Evolutionary conservation across 2,888 invertebrate genomes (phyloP).

Genomic region (Andrena flavipes): DNA sequence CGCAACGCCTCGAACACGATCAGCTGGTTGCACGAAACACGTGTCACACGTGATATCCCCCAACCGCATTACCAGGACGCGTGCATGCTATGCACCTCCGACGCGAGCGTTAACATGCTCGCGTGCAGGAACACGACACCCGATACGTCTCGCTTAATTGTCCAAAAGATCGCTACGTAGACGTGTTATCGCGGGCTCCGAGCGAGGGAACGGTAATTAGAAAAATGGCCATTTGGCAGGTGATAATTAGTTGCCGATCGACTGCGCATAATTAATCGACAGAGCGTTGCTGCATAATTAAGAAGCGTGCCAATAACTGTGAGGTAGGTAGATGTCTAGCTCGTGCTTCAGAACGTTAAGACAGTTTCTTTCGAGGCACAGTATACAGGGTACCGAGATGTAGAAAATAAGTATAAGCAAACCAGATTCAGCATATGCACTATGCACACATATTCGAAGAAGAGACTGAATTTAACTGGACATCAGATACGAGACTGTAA

Average conservation of each 20-base stretch:
- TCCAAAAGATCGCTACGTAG: slow-evolving; percentile 47
- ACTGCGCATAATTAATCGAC: slow-evolving; percentile 29
- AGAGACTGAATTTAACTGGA: too few species aligned
- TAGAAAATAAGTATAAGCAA: neutral
- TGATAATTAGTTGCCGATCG: slow-evolving; percentile 34
- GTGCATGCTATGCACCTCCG: slow-evolving; percentile 49
- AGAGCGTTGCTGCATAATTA: slow-evolving; percentile 21
- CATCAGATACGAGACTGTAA: too few species aligned
- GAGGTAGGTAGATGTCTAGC: neutral
- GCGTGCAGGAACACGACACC: slow-evolving; percentile 57
- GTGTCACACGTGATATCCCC: slow-evolving; percentile 56
- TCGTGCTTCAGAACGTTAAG: neutral
- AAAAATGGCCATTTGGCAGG: slow-evolving; percentile 28
- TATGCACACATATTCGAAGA: neutral
- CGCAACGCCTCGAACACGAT: slow-evolving; percentile 42
- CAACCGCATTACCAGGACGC: slow-evolving; percentile 54
- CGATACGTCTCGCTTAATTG: slow-evolving; percentile 59
- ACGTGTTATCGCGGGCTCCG: slow-evolving; percentile 40
- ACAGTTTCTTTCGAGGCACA: neutral
- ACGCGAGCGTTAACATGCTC: slow-evolving; percentile 54
- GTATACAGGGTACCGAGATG: neutral
- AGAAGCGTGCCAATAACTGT: neutral
- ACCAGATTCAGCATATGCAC: too few species aligned
- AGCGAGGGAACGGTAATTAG: slow-evolving; percentile 15
- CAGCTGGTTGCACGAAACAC: slow-evolving; percentile 37